Evolutionary conservation across 2,113 vertebrate genomes (phyloP), one percentile per base, ranked within the genome.

Genomic region (Ctenodactylus gundi): DNA sequence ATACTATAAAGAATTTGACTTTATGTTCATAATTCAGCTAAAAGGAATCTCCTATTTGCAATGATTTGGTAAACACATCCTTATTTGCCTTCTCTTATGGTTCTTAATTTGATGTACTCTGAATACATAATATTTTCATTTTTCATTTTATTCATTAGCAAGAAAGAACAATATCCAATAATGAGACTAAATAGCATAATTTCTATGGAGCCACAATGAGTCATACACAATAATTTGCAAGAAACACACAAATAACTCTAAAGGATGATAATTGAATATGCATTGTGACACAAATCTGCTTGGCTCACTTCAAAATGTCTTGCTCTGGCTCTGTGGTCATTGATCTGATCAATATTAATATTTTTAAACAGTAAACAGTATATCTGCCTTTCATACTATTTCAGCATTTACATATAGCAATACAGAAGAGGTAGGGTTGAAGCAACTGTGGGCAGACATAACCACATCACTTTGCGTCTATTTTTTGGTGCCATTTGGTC

Each of bases 91-190:
- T 78, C 13, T 90, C 51, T 72, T 88, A 0, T 88, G 75, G 67
- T 60, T 78, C 70, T 88, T 95, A 93, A 91, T 94, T 96, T 93
- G 53, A 91, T 89, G 86, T 53, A 80, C 17, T 87, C 39, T 91
- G 76, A 83, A 90, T 86, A 67, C 2, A 81, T 78, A 62, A 78
- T 83, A 91, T 95, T 72, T 81, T 29, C 39, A 93, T 91, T 96
- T 97, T 93, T 95, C n/a, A 96, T 62, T 81, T 93, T 89, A 91
- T 49, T 93, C 83, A 89, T 84, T 96, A 87, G 83, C 36, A 67
- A 84, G 46, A 92, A 94, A 70, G 41, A 95, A 93, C 75, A 89
- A 76, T 65, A 88, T 13, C 55, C 60, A 94, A 82, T 93, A 96
- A 91, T 91, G 64, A 93, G 46, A 84, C 65, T 72, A 91, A 96